Conservation (phyloP, 2,113 vertebrate genomes). For the Colistium nudipinnis region DNA sequence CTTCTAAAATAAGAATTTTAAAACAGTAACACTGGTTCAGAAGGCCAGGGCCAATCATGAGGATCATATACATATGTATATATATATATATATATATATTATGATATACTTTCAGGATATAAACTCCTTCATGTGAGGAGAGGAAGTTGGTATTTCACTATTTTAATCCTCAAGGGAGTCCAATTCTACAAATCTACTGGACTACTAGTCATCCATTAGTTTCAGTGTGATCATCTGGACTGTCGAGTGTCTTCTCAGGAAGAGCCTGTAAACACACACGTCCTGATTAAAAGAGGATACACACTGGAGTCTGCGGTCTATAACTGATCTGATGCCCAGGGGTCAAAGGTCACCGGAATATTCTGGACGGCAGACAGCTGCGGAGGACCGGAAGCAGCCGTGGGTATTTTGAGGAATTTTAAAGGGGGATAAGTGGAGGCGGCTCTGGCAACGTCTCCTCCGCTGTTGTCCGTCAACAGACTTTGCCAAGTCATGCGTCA, state of each 20-base stretch:
- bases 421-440: constrained; percentile 3
- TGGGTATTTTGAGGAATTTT: constrained; percentile 34
- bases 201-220: neutral
- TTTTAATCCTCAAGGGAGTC: neutral
- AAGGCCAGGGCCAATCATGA: too few relatives aligned
- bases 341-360: constrained; percentile 63
- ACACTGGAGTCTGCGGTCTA: constrained; percentile 8
- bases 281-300: constrained; percentile 25
- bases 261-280: constrained; percentile 2
- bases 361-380: constrained; percentile 67
- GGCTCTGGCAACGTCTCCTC: neutral
- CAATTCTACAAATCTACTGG: neutral
- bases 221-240: constrained; percentile 25
- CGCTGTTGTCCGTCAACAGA: constrained; percentile 12
- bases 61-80: too few relatives aligned
- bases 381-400: constrained; percentile 40
- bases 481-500: neutral
- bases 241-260: too few relatives aligned
- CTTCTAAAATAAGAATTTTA: too few relatives aligned
- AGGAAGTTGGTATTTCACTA: neutral
- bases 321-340: constrained; percentile 24
- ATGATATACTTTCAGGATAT: too few relatives aligned
- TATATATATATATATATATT: too few relatives aligned
- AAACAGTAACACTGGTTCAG: too few relatives aligned
- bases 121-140: neutral